phyloP scores from a whole-genome alignment of 2,888 invertebrate species.

The Dichetophora obliterata region DNA sequence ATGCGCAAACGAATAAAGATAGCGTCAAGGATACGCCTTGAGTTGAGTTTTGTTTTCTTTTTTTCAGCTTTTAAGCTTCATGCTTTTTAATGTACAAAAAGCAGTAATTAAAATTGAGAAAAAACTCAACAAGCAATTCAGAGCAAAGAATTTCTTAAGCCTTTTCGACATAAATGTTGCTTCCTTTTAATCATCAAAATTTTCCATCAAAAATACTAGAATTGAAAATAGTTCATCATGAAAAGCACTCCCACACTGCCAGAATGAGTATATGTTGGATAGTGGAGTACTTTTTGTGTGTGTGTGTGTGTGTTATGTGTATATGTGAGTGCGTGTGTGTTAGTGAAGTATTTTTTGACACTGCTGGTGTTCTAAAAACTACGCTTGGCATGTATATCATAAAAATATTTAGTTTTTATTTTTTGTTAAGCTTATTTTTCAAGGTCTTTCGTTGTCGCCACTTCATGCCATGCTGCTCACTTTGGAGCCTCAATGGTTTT shows the following conservation, averaged over 20 bases:
- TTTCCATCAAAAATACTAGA: slow-evolving; percentile 11
- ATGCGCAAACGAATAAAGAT: no score
- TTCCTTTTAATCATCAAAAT: slow-evolving; percentile 11
- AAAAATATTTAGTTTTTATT: neutral
- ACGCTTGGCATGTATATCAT: slow-evolving; percentile 20
- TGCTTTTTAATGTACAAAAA: neutral
- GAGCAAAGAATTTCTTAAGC: neutral
- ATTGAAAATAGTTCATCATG: neutral
- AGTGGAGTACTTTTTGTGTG: neutral
- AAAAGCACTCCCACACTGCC: no score
- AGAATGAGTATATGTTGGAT: neutral
- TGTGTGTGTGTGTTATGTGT: neutral
- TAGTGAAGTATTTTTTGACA: slow-evolving; percentile 19
- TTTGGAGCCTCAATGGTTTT: neutral
- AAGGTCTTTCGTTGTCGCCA: neutral
- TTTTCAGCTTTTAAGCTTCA: no score
- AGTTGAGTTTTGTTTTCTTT: no score
- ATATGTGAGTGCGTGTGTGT: neutral
- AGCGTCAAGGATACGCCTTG: no score
- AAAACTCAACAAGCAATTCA: slow-evolving; percentile 1
- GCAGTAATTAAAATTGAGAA: slow-evolving; percentile 24
- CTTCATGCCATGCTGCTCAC: neutral
- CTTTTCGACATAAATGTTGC: neutral
- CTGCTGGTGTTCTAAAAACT: neutral
- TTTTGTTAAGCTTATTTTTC: neutral